Evolutionary conservation across 2,113 vertebrate genomes (phyloP), one percentile per base, ranked within the genome.

Genomic region (Cranoglanis bouderius): DNA sequence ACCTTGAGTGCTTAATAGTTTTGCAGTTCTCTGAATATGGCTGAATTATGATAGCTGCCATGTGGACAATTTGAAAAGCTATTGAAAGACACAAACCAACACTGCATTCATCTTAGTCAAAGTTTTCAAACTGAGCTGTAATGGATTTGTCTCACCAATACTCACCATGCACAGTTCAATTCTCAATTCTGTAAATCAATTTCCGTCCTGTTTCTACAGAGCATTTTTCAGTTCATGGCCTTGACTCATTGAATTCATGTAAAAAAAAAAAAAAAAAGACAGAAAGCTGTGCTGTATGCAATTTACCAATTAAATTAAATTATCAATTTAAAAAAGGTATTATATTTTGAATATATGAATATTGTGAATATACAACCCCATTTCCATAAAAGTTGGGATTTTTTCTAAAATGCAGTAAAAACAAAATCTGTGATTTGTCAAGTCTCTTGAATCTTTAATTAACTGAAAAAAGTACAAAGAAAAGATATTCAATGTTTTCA

Each of bases 1-100:
- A 86, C 86, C 85, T 89, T 87, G 88, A 70, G 46, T 40, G 49
- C 21, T 38, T 74, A 83, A 90, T 77, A 82, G 74, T 18, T 81
- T 75, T 75, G 32, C 75, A 16, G 38, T 57, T 70, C 29, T 85
- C 43, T 51, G 26, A 24, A 49, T 59, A 75, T 74, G 40, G 65
- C 63, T 87, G 65, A 80, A 83, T 61, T 53, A 59, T 82, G 49
- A 63, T 75, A 67, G 80, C 53, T 82, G 74, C 72, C 72, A 40
- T 51, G 57, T 72, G n/a, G 10, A 70, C 35, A 85, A 85, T 35
- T 65, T 3, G 6, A 46, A 53, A 72, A n/a, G 40, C 29, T 67
- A 65, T 85, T 85, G 38, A 85, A n/a, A 72, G 18, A 19, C 46
- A 61, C 46, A 72, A 85, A 67, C 2, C 65, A 85, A 26, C 13